A percentile compares a stretch with the other conserved stretches of the same genome.
Conservation (phyloP, 2,113 vertebrate genomes). For the Formicarius rufipectus region DNA sequence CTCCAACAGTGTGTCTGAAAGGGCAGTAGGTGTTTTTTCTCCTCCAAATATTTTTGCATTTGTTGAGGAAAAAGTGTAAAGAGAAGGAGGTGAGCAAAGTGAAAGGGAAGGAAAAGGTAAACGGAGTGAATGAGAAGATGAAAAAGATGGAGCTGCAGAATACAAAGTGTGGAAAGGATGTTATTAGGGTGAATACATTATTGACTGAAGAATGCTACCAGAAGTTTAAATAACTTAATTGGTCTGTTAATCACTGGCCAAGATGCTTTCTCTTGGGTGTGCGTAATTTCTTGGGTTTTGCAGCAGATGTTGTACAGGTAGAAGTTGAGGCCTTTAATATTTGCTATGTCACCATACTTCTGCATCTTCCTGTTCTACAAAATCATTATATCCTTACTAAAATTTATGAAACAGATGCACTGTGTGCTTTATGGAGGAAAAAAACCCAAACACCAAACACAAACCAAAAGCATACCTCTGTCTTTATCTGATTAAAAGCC, state of each 20-base stretch:
- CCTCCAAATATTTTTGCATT: neutral
- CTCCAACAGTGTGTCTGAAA: neutral
- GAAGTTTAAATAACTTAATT: constrained; percentile 43
- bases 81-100: neutral
- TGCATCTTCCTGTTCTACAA: neutral
- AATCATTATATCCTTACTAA: neutral
- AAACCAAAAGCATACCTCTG: neutral
- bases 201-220: neutral
- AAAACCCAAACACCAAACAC: neutral
- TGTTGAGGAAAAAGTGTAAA: neutral
- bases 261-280: neutral
- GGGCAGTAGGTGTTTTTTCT: neutral
- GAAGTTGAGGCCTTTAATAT: neutral
- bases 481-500: neutral
- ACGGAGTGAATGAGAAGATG: neutral
- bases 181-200: neutral
- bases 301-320: neutral
- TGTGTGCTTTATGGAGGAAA: neutral
- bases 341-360: neutral
- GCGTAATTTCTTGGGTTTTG: neutral
- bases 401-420: neutral
- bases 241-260: constrained; percentile 15
- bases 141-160: neutral
- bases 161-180: neutral
- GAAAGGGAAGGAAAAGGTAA: neutral